Conservation (phyloP, 2,888 invertebrate species). For the Andrena flavipes region DNA sequence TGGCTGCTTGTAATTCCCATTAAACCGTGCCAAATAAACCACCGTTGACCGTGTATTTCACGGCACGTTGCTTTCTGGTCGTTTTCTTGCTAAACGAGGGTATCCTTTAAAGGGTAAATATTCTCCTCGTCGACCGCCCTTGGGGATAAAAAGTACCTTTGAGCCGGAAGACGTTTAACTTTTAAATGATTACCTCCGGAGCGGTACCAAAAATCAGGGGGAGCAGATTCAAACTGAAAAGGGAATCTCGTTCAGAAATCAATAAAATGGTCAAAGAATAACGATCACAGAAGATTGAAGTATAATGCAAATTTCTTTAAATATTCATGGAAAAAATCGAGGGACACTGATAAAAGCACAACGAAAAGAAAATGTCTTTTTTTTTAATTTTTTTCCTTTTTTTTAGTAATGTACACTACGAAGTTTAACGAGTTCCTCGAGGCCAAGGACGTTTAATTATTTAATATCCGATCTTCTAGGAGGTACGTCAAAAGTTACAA, state of each 20-base stretch:
- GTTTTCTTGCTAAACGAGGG: not conserved
- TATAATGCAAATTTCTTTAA: not conserved
- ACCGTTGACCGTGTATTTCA: conserved; percentile 25
- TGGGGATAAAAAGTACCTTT: not conserved
- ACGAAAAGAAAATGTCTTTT: not conserved
- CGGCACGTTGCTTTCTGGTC: not conserved
- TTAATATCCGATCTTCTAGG: conserved; percentile 11
- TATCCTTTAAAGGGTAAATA: conserved; percentile 19
- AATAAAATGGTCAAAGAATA: not conserved
- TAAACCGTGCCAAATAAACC: conserved; percentile 11
- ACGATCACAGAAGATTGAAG: not conserved
- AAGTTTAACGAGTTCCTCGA: conserved; percentile 6
- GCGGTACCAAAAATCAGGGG: not conserved
- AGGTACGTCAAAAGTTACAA: conserved; percentile 18
- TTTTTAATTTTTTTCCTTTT: not conserved
- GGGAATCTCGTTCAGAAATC: not conserved
- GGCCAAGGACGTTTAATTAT: conserved; percentile 6
- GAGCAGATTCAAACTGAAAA: not conserved
- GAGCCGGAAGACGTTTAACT: conserved; percentile 1
- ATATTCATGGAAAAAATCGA: not conserved
- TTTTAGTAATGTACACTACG: not conserved
- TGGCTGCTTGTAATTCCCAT: conserved; percentile 7
- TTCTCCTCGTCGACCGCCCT: not conserved
- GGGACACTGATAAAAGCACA: not conserved
- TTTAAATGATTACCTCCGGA: conserved; percentile 12